Base-by-base conservation (phyloP, 2,797 vertebrate species). In the Mallotus villosus region DNA sequence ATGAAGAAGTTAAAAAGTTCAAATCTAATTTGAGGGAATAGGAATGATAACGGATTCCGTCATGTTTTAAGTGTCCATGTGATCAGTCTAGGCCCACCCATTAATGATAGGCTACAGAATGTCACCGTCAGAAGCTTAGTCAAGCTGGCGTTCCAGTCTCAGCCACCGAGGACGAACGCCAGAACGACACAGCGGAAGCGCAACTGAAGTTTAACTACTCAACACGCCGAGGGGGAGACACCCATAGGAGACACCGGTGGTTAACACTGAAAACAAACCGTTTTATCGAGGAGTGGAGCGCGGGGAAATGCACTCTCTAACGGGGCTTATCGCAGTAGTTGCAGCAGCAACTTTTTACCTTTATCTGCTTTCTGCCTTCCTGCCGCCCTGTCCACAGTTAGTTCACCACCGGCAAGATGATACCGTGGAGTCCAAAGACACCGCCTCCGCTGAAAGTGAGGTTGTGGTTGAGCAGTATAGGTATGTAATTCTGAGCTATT, bases 301-400 rank as follows among this genome's bases (percentile, higher is more conserved):
- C n/a, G n/a, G 76, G 32, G n/a, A 87, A 90, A 92, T 95, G 94
- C 86, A 89, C 78, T 89, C 94, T 63, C 32, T 94, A 2, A 82
- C 86, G 70, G 88, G 89, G 3, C 89, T 98, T 22, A 69, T 90
- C 24, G 77, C 93, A 12, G 78, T 94, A 4, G 92, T 96, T 72
- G 90, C 78, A 37, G 78, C 91, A 11, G 92, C 96, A 3, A 95
- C 91, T 5, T 86, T 94, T 32, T 94, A 89, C 34, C 92, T 98
- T 55, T 98, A 96, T 85, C 78, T 96, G 84, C 92, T 98, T 76
- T 95, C 96, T 1, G 84, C 84, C 4, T 89, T 85, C 5, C 92
- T 97, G 61, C 93, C 94, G 21, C 91, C 90, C 61, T 89, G 86
- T 74, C 82, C 84, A 2, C 68, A 37, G 72, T 73, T 73, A 12